Conservation (phyloP, 2,113 vertebrate genomes). For the Heterochromis multidens region DNA sequence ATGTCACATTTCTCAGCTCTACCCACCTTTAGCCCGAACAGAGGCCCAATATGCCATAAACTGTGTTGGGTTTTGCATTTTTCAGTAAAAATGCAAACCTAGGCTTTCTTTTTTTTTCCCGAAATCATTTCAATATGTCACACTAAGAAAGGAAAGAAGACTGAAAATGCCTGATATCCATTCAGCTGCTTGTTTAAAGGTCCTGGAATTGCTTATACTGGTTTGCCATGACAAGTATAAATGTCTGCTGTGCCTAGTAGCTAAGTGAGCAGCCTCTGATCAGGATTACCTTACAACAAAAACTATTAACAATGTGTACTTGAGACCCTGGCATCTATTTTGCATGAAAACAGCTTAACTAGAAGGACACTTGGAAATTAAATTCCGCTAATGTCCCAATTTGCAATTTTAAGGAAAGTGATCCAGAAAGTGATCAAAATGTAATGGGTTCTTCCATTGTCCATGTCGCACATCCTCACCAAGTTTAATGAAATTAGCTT, state of each 20-base stretch:
- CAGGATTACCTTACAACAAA: not conserved
- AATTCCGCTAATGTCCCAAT: not conserved
- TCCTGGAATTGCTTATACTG: not conserved
- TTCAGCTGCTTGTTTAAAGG: not conserved
- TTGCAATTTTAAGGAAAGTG: not conserved
- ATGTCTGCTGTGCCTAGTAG: not conserved
- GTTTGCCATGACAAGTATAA: not conserved
- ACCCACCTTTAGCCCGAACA: not conserved
- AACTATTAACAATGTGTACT: not conserved
- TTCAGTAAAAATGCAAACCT: no score
- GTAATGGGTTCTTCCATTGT: not conserved
- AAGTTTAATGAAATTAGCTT: not conserved
- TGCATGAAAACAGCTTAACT: accelerated
- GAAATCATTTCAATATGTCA: no score
- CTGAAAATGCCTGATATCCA: accelerated
- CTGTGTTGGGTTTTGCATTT: no score
- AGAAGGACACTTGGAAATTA: not conserved
- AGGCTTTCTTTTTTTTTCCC: no score
- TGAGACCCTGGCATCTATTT: not conserved
- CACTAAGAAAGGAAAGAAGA: not conserved
- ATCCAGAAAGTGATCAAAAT: no score
- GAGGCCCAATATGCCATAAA: not conserved
- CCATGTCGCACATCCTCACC: not conserved
- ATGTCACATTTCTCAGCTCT: not conserved
- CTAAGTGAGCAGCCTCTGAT: not conserved